Percentiles rank a stretch among this genome's conserved stretches.
phyloP scores from a whole-genome alignment of 2,113 vertebrate genomes.

The Colius striatus region DNA sequence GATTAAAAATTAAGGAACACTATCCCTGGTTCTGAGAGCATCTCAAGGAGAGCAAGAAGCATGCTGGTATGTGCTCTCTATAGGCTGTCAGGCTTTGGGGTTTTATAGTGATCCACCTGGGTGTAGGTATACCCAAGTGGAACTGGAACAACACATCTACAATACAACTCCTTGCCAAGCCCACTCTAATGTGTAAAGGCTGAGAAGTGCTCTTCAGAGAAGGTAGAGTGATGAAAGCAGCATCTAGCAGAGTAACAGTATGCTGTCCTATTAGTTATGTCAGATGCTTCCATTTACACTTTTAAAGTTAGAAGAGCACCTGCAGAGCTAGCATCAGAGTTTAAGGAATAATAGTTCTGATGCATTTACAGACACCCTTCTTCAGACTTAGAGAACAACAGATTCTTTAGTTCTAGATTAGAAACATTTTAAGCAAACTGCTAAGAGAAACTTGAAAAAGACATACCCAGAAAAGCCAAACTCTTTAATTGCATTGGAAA shows the following conservation, averaged over 20 bases:
- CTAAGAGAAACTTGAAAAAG: neutral
- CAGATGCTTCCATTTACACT: neutral
- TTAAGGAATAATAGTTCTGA: neutral
- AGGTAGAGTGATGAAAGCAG: neutral
- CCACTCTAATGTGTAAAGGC: neutral
- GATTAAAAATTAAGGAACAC: neutral
- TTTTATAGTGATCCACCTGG: neutral
- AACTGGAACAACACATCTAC: neutral
- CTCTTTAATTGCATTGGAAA: slow-evolving; percentile 96
- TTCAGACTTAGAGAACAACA: neutral
- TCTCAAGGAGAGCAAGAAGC: neutral
- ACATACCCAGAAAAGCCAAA: slow-evolving; percentile 96
- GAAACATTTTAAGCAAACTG: neutral
- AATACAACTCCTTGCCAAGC: neutral
- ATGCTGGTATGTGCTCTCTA: neutral
- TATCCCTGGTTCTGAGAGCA: neutral
- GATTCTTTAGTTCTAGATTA: neutral
- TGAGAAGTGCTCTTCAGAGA: neutral
- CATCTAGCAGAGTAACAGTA: neutral
- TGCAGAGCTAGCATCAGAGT: neutral
- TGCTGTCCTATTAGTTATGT: neutral
- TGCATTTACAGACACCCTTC: neutral
- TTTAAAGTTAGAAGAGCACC: neutral
- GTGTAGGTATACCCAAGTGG: neutral
- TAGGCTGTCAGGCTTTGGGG: neutral